A percentile compares a stretch with the other conserved stretches of the same genome.
These are phyloP conservation scores for Siniperca scherzeri DNA, from an alignment of 2,797 vertebrate genomes.

Conservation along the genomic window DNA sequence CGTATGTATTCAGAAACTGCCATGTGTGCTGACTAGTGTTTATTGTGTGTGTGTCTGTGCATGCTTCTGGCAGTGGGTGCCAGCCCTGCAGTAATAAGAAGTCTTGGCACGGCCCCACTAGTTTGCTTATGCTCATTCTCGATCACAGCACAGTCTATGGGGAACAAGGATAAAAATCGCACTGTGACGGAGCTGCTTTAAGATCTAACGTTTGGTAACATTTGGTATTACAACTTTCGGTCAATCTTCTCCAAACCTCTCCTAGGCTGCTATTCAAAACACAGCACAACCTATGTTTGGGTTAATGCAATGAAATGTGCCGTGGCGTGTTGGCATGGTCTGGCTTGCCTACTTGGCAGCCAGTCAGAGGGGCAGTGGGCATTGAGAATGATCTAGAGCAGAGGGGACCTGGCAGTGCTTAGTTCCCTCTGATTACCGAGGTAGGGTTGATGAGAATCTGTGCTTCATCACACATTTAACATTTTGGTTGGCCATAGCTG, in stretches of 20 bases:
- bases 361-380: conserved; percentile 59
- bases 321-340: conserved; percentile 56
- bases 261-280: conserved; percentile 46
- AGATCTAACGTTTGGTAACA: conserved; percentile 49
- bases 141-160: conserved; percentile 63
- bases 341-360: conserved; percentile 59
- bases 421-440: conserved; percentile 62
- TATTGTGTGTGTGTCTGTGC: conserved; percentile 35
- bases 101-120: conserved; percentile 72
- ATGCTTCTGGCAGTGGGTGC: conserved; percentile 58
- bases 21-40: conserved; percentile 58
- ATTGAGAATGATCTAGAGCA: conserved; percentile 63
- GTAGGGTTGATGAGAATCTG: conserved; percentile 44
- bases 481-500: neutral
- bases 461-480: conserved; percentile 44
- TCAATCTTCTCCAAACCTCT: conserved; percentile 43
- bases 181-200: conserved; percentile 51
- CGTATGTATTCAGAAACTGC: conserved; percentile 65
- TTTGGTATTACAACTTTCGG: conserved; percentile 60
- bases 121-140: conserved; percentile 72
- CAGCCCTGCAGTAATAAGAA: conserved; percentile 70
- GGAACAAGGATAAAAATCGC: conserved; percentile 64
- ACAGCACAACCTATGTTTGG: conserved; percentile 54
- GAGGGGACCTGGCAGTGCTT: conserved; percentile 57
- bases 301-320: conserved; percentile 67